A percentile compares a stretch with the other conserved stretches of the same genome.
Conservation (phyloP, 2,888 invertebrate genomes). For the Electrophaes corylata region DNA sequence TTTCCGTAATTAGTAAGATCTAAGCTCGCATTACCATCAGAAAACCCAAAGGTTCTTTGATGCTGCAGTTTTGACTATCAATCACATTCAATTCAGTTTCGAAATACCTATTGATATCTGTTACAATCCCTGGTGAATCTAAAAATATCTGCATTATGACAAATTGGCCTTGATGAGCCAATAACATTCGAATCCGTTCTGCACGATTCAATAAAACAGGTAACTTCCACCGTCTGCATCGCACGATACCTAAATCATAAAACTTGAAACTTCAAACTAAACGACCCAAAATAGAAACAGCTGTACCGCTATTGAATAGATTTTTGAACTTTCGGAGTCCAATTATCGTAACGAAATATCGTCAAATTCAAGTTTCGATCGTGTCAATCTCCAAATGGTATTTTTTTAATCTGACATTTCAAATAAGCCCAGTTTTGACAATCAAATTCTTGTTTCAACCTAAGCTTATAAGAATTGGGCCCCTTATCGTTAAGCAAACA, state of each 20-base stretch:
- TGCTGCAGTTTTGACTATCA: not conserved
- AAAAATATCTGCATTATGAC: conserved; percentile 25
- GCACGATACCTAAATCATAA: conserved; percentile 28
- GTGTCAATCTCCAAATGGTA: no score
- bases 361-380: no score
- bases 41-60: not conserved
- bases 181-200: conserved; percentile 36
- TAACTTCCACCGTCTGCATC: conserved; percentile 25
- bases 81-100: conserved; percentile 3
- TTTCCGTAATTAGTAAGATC: not conserved
- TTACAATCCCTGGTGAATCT: conserved; percentile 13
- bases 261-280: conserved; percentile 22
- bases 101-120: conserved; percentile 1
- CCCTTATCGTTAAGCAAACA: conserved; percentile 57
- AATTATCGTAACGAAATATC: no score
- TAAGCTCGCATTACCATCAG: not conserved
- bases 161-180: conserved; percentile 36
- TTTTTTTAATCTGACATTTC: no score
- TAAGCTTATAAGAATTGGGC: no score
- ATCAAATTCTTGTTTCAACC: no score
- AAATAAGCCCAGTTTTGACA: no score
- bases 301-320: conserved; percentile 45
- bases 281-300: conserved; percentile 26
- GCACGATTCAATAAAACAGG: conserved; percentile 38
- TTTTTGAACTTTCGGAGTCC: conserved; percentile 51